phyloP scores from a whole-genome alignment of 2,113 vertebrate species.

The human (Homo sapiens) region GRCh38 chr15:62308001-62308500 shows the following conservation, averaged over 20 bases:
- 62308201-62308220: not conserved
- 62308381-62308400: not conserved
- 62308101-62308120: not conserved
- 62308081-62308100: not conserved
- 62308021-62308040: not conserved
- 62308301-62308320: not conserved
- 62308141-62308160: not conserved
- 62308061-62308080: not conserved
- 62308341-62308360: not conserved
- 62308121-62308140: not conserved
- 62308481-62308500: not conserved
- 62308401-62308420: not conserved
- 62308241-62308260: not conserved
- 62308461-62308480: not conserved
- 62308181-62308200: not conserved
- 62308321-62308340: not conserved
- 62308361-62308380: not conserved
- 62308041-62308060: not conserved
- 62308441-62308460: not conserved
- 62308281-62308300: not conserved
- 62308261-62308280: not conserved
- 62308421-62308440: not conserved
- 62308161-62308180: not conserved
- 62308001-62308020: not conserved
- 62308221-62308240: not conserved